Conservation (phyloP, 2,113 vertebrate species). For the Hiodon tergisus region DNA sequence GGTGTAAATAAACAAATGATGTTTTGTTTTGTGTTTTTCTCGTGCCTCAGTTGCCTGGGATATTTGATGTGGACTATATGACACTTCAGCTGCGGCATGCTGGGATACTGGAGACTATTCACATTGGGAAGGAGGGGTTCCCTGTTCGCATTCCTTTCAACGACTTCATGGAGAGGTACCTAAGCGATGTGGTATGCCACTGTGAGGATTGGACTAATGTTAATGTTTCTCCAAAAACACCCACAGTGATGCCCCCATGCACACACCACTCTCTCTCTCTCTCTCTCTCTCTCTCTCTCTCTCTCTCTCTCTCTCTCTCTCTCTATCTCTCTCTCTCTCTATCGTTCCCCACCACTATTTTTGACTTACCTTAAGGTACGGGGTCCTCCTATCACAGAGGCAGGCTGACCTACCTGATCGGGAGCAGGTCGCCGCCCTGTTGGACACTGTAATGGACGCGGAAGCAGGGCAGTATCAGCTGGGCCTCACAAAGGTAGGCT, state of each 20-base stretch:
- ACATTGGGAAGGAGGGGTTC: conserved; percentile 70
- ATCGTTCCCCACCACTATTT: neutral
- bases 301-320: neutral
- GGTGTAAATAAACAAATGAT: neutral
- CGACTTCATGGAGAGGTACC: conserved; percentile 73
- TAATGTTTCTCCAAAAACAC: too few relatives aligned
- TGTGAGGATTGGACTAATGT: too few relatives aligned
- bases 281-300: too few relatives aligned
- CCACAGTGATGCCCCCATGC: too few relatives aligned
- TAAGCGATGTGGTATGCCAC: neutral
- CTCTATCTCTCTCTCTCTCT: neutral
- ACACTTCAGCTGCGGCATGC: conserved; percentile 73
- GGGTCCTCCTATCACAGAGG: conserved; percentile 49
- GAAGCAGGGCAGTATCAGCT: conserved; percentile 71
- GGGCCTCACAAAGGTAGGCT: conserved; percentile 75
- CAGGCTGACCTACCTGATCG: conserved; percentile 43
- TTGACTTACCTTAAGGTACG: conserved; percentile 59
- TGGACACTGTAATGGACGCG: conserved; percentile 55
- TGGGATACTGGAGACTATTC: conserved; percentile 74
- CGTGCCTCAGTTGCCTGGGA: conserved; percentile 62
- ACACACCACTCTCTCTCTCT: too few relatives aligned
- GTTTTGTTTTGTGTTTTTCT: conserved; percentile 13
- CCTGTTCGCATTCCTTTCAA: conserved; percentile 69
- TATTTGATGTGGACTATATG: conserved; percentile 82
- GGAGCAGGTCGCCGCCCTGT: conserved; percentile 58